phyloP scores from a whole-genome alignment of 1,140 invertebrate species.

The Thalassaphorura encarpata region DNA sequence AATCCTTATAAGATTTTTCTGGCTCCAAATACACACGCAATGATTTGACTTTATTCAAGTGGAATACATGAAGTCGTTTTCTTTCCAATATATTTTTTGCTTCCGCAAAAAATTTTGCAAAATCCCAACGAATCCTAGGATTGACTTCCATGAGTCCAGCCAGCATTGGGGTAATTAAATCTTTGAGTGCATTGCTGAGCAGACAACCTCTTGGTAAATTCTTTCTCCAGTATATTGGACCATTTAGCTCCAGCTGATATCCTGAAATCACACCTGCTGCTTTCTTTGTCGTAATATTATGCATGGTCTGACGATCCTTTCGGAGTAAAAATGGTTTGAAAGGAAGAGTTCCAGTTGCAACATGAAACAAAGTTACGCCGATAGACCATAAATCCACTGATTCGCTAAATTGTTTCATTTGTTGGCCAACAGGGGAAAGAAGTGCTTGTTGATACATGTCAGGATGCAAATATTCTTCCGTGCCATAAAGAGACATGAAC shows the following conservation, averaged over 20 bases:
- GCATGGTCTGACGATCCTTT: constrained; percentile 92
- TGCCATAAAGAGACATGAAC: constrained; percentile 91
- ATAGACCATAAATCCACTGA: constrained; percentile 83
- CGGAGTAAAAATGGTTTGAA: constrained; percentile 85
- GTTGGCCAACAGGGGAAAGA: constrained; percentile 42
- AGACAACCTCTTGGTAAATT: constrained; percentile 77
- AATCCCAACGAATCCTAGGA: constrained; percentile 76
- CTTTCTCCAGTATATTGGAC: constrained; percentile 77
- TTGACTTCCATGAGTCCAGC: constrained; percentile 84
- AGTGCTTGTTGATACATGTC: constrained; percentile 77
- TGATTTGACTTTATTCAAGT: constrained; percentile 61
- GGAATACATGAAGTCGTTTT: constrained; percentile 55
- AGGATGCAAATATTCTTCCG: constrained; percentile 94
- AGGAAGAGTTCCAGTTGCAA: constrained; percentile 87
- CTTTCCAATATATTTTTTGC: constrained; percentile 53
- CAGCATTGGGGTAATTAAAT: constrained; percentile 76
- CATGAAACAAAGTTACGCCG: constrained; percentile 88
- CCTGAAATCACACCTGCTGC: constrained; percentile 87
- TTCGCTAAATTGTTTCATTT: constrained; percentile 83
- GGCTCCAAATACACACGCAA: constrained; percentile 70
- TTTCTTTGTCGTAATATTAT: constrained; percentile 82
- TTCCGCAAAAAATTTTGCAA: constrained; percentile 81
- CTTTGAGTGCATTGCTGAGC: constrained; percentile 66
- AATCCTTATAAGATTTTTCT: constrained; percentile 48
- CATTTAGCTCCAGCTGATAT: constrained; percentile 75